phyloP scores from a whole-genome alignment of 2,797 vertebrate species.

The Valencia hispanica region DNA sequence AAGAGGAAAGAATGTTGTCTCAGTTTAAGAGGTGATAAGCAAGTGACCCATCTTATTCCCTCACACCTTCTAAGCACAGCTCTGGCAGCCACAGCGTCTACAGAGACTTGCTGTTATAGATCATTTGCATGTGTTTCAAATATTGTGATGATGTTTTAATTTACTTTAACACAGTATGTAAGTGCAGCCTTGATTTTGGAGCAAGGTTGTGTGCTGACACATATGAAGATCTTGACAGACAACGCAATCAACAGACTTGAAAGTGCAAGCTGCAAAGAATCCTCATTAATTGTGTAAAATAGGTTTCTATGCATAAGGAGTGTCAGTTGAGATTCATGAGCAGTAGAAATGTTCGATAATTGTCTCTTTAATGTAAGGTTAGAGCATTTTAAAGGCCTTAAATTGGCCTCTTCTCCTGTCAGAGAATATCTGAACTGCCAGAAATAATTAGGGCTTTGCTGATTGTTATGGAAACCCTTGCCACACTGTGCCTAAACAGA shows the following conservation, averaged over 20 bases:
- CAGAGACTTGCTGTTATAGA: slow-evolving; percentile 15
- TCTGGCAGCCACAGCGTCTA: slow-evolving; percentile 17
- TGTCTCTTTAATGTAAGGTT: slow-evolving; percentile 84
- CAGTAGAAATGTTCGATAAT: slow-evolving; percentile 79
- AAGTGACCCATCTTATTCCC: slow-evolving; percentile 23
- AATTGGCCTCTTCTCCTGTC: slow-evolving; percentile 81
- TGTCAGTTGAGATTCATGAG: slow-evolving; percentile 76
- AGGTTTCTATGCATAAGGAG: slow-evolving; percentile 74
- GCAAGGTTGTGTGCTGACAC: slow-evolving; percentile 29
- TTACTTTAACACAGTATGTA: slow-evolving; percentile 25
- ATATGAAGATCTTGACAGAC: slow-evolving; percentile 38
- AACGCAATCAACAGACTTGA: slow-evolving; percentile 56
- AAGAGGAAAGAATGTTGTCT: slow-evolving; percentile 37
- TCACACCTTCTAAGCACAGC: slow-evolving; percentile 6
- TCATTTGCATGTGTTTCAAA: slow-evolving; percentile 15
- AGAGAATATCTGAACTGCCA: slow-evolving; percentile 78
- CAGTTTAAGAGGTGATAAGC: slow-evolving; percentile 30
- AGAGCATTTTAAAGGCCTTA: slow-evolving; percentile 82
- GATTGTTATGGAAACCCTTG: slow-evolving; percentile 80
- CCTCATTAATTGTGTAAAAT: slow-evolving; percentile 83
- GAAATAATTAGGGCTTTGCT: slow-evolving; percentile 82
- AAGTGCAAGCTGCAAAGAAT: slow-evolving; percentile 65
- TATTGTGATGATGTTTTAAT: slow-evolving; percentile 30
- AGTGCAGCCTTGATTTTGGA: slow-evolving; percentile 23
- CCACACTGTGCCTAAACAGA: slow-evolving; percentile 77